These are phyloP conservation scores for Scartelaos histophorus DNA, from an alignment of 2,113 vertebrate species.

Conservation along the genomic window DNA sequence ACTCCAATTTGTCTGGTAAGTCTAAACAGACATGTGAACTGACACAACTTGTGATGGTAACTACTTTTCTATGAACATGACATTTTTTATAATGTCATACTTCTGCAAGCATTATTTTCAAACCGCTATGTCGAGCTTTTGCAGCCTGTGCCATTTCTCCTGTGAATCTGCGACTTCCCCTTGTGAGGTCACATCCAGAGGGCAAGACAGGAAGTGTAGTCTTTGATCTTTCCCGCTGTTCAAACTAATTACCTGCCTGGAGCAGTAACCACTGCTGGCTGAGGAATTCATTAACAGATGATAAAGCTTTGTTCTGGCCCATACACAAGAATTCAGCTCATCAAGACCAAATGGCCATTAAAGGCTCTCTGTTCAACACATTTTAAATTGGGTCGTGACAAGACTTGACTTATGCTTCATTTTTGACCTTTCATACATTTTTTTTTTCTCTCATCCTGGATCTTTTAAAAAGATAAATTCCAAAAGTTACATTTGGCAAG, in stretches of 20 bases:
- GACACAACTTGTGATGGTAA: slow-evolving; percentile 26
- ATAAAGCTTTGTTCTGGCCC: slow-evolving; percentile 60
- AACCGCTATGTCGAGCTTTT: slow-evolving; percentile 13
- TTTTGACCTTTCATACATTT: neutral
- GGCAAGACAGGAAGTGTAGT: slow-evolving; percentile 49
- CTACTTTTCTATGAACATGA: slow-evolving; percentile 20
- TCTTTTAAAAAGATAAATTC: no score
- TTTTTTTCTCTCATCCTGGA: no score
- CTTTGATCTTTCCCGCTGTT: slow-evolving; percentile 72
- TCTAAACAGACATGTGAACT: slow-evolving; percentile 26
- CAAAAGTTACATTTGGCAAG: no score
- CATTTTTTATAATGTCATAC: slow-evolving; percentile 26
- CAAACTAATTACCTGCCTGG: slow-evolving; percentile 70
- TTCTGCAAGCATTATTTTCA: slow-evolving; percentile 11
- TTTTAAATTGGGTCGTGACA: neutral
- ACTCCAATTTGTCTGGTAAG: slow-evolving; percentile 56
- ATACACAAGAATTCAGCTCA: slow-evolving; percentile 39
- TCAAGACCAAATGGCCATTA: neutral
- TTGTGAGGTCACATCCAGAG: slow-evolving; percentile 60
- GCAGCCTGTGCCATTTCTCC: slow-evolving; percentile 13
- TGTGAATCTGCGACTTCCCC: slow-evolving; percentile 54
- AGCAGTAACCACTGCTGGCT: slow-evolving; percentile 43
- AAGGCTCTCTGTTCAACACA: neutral
- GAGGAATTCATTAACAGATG: slow-evolving; percentile 63
- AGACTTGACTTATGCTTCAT: neutral